Evolutionary conservation across 2,797 vertebrate genomes (phyloP), one percentile per base, ranked within the genome.

Genomic region (Pelobates cultripes): DNA sequence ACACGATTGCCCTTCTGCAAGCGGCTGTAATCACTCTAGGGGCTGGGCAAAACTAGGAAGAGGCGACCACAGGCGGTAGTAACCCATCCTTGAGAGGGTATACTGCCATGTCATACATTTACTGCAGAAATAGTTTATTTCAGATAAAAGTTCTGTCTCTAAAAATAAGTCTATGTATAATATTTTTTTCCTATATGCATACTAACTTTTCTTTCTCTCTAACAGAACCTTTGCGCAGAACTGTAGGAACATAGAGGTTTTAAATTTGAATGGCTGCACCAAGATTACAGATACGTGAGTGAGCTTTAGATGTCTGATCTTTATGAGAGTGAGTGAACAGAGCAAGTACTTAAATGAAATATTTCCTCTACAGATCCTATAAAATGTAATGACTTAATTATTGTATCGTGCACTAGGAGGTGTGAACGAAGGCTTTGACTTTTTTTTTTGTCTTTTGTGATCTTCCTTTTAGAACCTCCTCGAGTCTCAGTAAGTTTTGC

Each of bases 401-500:
- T 47, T 15, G 13, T 40, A 12, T 67, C 2, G 28, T 5, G 40
- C 10, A 10, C 13, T 55, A 57, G 47, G 4, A 3, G 3, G 2
- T 4, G n/a, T 55, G 72, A 60, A 3, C 42, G 7, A 15, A n/a
- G n/a, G n/a, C 3, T 67, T 7, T 55, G 73, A 28, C 9, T 76
- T 8, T 73, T 64, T 51, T 10, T 51, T 51, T 10, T 51, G 47
- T 57, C 55, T 57, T 57, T 12, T 57, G 81, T 57, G 73, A 75
- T 86, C 70, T 86, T 55, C 86, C 87, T 87, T 64, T 6, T 93
- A 99, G 97, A 85, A 99, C 98, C 0, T 98, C 97, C 90, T 96
- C 96, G 87, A 99, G 96, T 89, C 96, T 99, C 91, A 98, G 98
- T 91, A 99, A 99, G 90, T 99, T 98, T 93, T 99, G 98, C 91